phyloP scores from a whole-genome alignment of 2,113 vertebrate genomes.

The Eupsittula cactorum region DNA sequence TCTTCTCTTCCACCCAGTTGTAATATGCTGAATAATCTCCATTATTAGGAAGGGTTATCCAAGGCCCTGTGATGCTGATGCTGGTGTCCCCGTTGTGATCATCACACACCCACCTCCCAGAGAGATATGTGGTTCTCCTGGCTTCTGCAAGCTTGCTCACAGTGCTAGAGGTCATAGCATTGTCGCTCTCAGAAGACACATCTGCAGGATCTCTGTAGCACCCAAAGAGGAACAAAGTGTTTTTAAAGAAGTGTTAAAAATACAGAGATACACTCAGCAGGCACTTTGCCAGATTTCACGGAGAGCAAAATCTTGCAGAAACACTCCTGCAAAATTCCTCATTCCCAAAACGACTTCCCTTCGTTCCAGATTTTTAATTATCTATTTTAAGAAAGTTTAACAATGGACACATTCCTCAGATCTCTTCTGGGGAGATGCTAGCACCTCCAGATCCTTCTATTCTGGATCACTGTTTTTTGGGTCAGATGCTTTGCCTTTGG shows the following conservation, averaged over 20 bases:
- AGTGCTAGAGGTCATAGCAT: slow-evolving; percentile 91
- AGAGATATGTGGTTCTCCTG: slow-evolving; percentile 93
- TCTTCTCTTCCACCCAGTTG: slow-evolving; percentile 91
- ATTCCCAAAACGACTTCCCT: background rate
- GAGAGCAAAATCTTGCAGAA: background rate
- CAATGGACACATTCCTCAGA: background rate
- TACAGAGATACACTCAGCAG: rapidly evolving
- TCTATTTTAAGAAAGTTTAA: background rate
- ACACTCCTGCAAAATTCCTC: background rate
- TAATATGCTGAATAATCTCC: slow-evolving; percentile 98
- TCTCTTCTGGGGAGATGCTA: background rate
- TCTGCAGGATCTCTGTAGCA: slow-evolving; percentile 88
- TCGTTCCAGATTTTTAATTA: background rate
- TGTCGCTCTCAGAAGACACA: slow-evolving; percentile 84
- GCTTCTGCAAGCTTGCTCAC: slow-evolving; percentile 96
- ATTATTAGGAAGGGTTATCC: slow-evolving; percentile 91
- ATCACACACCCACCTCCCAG: slow-evolving; percentile 96
- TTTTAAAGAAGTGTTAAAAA: background rate
- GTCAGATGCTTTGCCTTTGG: background rate
- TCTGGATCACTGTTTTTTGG: background rate
- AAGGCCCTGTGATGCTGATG: slow-evolving; percentile 91
- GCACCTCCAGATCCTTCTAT: background rate
- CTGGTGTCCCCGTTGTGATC: slow-evolving; percentile 97
- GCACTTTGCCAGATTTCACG: background rate
- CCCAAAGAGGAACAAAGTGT: background rate